Evolutionary conservation across 2,797 vertebrate species (phyloP), one percentile per base, ranked within the genome.

Genomic region (Intellagama lesueurii): DNA sequence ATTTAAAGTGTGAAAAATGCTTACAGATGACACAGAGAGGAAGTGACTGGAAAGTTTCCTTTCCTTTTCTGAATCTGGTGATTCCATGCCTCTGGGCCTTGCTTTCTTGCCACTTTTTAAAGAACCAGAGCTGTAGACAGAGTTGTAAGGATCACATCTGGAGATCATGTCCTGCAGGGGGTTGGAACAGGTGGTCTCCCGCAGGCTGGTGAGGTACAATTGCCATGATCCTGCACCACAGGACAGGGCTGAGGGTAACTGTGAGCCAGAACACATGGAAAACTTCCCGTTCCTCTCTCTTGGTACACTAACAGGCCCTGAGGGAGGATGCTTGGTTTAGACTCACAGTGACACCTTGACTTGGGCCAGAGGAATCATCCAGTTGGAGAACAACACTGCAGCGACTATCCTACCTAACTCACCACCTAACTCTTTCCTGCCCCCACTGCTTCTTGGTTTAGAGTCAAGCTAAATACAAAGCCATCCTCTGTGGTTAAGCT

Each of bases 1-100:
- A 87, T 56, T 76, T 26, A 76, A 60, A 32, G 49, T 40, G 32
- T 81, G 70, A 82, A 82, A 44, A 76, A 87, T n/a, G 72, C 72
- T 69, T 70, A 32, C 49, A 17, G n/a, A 76, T 35, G 68, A 66
- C 1, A 44, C 16, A 60, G 14, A 82, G 40, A 9, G 86, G 60
- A 79, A 3, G 70, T 81, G 35, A 87, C 7, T 66, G 30, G 17
- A 44, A 47, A 26, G 26, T 16, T 7, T 24, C 49, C 52, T 44
- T 7, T 40, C 56, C 73, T 69, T 47, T 40, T 49, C 19, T 26
- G 68, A 28, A n/a, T 52, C 30, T 26, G n/a, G 19, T 11, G 12
- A 49, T 70, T 35, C 64, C 26, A 7, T 35, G 44, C 12, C 24
- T 68, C 26, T 28, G n/a, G 32, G 73, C 6, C 22, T 47, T 49